Evolutionary conservation across 2,113 vertebrate genomes (phyloP), one percentile per base, ranked within the genome.

Genomic region (Herpailurus yagouaroundi): DNA sequence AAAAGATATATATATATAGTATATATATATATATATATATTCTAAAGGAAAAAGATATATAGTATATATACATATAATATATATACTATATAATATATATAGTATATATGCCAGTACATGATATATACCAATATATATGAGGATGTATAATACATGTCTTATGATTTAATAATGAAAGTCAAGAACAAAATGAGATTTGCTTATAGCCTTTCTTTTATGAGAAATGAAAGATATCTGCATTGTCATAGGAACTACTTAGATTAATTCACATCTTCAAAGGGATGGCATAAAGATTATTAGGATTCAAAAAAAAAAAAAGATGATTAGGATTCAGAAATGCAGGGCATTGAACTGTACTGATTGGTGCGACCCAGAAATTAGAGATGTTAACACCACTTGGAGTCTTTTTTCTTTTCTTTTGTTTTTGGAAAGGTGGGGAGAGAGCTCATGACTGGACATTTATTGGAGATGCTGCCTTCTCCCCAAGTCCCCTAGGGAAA

Each of bases 381-480:
- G 71, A 88, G 36, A n/a, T 76, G 50, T 52, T 55, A 41, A 73
- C 33, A 73, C 3, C 23, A 18, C 21, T 45, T 7, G 36, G n/a
- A 21, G 50, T 91, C 1, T 25, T 48, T 50, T 60, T 60, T 27
- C 3, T 60, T 82, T 71, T 11, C 7, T 71, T 23, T 36, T 38
- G 31, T 52, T 57, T 68, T 23, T 48, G 25, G n/a, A 31, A 29
- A 48, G 13, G 10, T 73, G 8, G 80, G 19, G 33, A 29, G 19
- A 86, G 29, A 92, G 94, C 63, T 91, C 74, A 76, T 96, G 83
- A 71, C 79, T 83, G 94, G 96, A 48, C 50, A n/a, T 80, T 97
- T 89, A 94, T 45, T 90, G 55, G 57, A 91, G 68, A 77, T 33
- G 27, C 64, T 63, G 15, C 41, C 81, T 85, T 94, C 87, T 95